phyloP scores from a whole-genome alignment of 1,140 invertebrate genomes.

The Drosophila sulfurigaster region DNA sequence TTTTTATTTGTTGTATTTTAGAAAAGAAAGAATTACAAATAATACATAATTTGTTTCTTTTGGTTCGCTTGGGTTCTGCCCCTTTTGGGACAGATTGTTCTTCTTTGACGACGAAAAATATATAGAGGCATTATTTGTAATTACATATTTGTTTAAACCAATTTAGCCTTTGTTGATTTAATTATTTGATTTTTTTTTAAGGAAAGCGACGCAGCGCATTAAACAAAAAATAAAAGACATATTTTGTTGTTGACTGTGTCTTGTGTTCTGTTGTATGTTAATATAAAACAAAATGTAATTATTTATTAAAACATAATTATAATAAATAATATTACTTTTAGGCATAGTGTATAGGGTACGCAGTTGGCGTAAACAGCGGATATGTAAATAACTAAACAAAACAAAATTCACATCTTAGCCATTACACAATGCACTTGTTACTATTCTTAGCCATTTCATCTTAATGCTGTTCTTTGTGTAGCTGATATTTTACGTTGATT shows the following conservation, averaged over 20 bases:
- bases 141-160: constrained; percentile 48
- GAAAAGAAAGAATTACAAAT: constrained; percentile 81
- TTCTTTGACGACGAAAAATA: constrained; percentile 52
- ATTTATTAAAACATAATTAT: constrained; percentile 75
- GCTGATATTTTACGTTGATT: constrained; percentile 25
- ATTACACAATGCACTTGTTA: constrained; percentile 18
- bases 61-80: constrained; percentile 68
- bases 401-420: constrained; percentile 43
- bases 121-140: constrained; percentile 55
- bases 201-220: constrained; percentile 53
- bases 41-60: constrained; percentile 82
- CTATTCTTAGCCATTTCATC: constrained; percentile 7
- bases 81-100: constrained; percentile 34
- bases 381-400: constrained; percentile 50
- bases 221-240: constrained; percentile 53
- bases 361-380: constrained; percentile 53
- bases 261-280: constrained; percentile 61
- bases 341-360: constrained; percentile 55
- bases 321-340: constrained; percentile 64
- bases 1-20: constrained; percentile 79
- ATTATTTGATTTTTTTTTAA: constrained; percentile 31
- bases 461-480: constrained; percentile 31
- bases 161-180: constrained; percentile 44
- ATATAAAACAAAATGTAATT: constrained; percentile 72
- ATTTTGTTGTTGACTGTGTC: constrained; percentile 40